Percentiles rank a stretch among this genome's conserved stretches.
phyloP scores from a whole-genome alignment of 2,888 invertebrate species.

The Horisme vitalbata region DNA sequence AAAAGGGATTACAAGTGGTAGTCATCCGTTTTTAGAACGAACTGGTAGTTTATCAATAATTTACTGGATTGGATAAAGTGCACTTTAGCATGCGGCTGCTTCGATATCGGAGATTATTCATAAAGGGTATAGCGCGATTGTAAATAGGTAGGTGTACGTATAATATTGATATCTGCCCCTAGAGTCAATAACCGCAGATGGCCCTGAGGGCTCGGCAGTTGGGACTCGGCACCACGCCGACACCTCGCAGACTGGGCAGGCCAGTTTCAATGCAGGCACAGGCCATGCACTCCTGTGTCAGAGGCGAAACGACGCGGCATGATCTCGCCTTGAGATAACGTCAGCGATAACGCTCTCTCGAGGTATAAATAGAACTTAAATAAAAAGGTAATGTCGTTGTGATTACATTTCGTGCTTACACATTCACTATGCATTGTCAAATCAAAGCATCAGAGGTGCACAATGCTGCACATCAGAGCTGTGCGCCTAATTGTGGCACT shows the following conservation, averaged over 20 bases:
- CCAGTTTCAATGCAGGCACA: slow-evolving; percentile 27
- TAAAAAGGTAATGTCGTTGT: slow-evolving; percentile 70
- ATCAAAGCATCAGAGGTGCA: slow-evolving; percentile 2
- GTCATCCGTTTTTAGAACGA: slow-evolving; percentile 18
- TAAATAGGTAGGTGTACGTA: slow-evolving; percentile 22
- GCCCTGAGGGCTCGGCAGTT: slow-evolving; percentile 29
- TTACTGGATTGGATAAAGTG: slow-evolving; percentile 19
- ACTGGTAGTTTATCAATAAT: slow-evolving; percentile 17
- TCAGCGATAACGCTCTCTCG: slow-evolving; percentile 69
- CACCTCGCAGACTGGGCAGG: slow-evolving; percentile 34
- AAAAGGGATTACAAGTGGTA: no score
- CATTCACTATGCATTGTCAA: slow-evolving; percentile 16
- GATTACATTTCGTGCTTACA: slow-evolving; percentile 50
- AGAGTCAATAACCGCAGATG: slow-evolving; percentile 47
- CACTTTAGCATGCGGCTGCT: slow-evolving; percentile 18
- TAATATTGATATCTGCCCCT: slow-evolving; percentile 32
- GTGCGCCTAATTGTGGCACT: no score
- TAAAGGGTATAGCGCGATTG: slow-evolving; percentile 31
- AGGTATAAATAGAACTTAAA: slow-evolving; percentile 74
- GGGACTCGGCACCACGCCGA: slow-evolving; percentile 26
- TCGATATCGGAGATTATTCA: slow-evolving; percentile 33
- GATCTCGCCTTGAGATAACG: slow-evolving; percentile 79
- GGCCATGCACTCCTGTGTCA: slow-evolving; percentile 36
- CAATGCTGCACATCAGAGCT: background rate
- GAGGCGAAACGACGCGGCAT: slow-evolving; percentile 37